Evolutionary conservation across 1,140 invertebrate genomes (phyloP).

Genomic region (Phthorimaea operculella): DNA sequence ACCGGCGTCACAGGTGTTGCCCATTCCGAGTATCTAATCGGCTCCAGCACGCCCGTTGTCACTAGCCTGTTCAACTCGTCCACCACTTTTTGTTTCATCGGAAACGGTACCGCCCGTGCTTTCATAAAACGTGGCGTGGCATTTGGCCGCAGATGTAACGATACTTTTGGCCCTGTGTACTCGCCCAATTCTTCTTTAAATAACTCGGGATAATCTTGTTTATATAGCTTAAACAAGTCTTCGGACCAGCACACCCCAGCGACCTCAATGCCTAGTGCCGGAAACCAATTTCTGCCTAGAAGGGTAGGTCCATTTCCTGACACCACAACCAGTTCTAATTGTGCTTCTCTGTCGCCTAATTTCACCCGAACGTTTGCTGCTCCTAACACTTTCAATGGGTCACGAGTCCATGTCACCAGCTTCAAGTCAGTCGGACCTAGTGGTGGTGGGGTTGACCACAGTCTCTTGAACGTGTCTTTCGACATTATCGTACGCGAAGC

Average conservation of each 20-base stretch:
- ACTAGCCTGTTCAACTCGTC: slow-evolving; percentile 16
- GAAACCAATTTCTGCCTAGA: slow-evolving; percentile 20
- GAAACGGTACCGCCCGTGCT: slow-evolving; percentile 17
- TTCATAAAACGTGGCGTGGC: slow-evolving; percentile 16
- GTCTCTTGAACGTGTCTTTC: slow-evolving; percentile 12
- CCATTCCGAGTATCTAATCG: slow-evolving; percentile 22
- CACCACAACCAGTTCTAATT: slow-evolving; percentile 18
- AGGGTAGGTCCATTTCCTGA: slow-evolving; percentile 14
- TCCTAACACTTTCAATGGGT: slow-evolving; percentile 15
- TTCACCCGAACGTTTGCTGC: slow-evolving; percentile 10
- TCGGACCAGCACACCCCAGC: slow-evolving; percentile 14
- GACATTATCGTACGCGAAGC: slow-evolving; percentile 18
- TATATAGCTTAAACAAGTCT: background rate
- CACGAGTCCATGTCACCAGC: slow-evolving; percentile 18
- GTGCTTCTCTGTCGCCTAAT: slow-evolving; percentile 13
- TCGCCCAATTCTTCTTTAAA: slow-evolving; percentile 15
- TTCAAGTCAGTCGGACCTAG: slow-evolving; percentile 11
- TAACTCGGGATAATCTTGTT: slow-evolving; percentile 12
- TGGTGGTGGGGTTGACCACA: slow-evolving; percentile 12
- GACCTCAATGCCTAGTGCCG: slow-evolving; percentile 10
- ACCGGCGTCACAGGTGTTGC: slow-evolving; percentile 21
- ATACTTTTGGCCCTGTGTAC: slow-evolving; percentile 20
- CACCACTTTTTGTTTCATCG: slow-evolving; percentile 17
- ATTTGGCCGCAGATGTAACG: slow-evolving; percentile 13
- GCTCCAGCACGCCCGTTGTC: slow-evolving; percentile 12